Conservation (phyloP, 2,113 vertebrate genomes). For the Heptranchias perlo region DNA sequence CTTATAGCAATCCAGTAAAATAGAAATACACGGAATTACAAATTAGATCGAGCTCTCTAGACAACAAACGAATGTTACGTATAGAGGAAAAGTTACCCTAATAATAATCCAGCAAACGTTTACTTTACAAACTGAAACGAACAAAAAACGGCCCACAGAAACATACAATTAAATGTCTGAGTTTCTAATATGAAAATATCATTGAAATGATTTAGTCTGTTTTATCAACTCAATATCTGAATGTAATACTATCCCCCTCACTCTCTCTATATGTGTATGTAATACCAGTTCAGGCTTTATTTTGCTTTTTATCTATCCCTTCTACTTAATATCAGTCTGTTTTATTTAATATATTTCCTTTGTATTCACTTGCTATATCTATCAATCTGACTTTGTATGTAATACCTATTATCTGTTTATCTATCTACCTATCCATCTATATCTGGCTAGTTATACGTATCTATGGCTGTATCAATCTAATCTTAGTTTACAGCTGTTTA, state of each 20-base stretch:
- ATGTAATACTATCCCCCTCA: background rate
- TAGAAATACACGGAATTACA: background rate
- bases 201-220: background rate
- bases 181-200: background rate
- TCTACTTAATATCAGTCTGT: background rate
- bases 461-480: constrained; percentile 27
- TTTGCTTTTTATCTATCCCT: background rate
- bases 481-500: constrained; percentile 31
- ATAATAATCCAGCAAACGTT: background rate
- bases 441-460: constrained; percentile 2
- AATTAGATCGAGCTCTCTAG: background rate
- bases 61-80: background rate
- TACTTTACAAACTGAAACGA: background rate
- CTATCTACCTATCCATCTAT: constrained; percentile 33
- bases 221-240: constrained; percentile 5
- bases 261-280: background rate
- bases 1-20: background rate
- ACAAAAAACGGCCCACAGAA: background rate
- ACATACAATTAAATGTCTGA: background rate
- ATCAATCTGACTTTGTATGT: background rate
- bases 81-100: background rate
- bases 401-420: background rate
- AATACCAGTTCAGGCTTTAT: background rate
- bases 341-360: background rate
- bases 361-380: background rate